These are phyloP conservation scores for Ichneumoninae sp. DNA, from an alignment of 2,888 invertebrate genomes.

Conservation along the genomic window DNA sequence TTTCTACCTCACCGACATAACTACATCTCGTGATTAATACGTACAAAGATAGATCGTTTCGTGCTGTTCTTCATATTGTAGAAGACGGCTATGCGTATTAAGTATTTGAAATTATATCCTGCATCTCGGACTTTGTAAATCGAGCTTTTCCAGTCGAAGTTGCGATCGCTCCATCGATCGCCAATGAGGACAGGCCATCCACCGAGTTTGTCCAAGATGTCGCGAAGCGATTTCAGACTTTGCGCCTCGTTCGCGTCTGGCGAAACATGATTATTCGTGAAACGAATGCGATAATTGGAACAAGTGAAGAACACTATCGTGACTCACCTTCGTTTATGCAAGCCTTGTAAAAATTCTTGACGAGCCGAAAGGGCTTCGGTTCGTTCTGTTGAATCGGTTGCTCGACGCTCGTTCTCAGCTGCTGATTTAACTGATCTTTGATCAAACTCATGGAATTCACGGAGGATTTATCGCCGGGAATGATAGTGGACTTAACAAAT, in stretches of 20 bases:
- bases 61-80: conserved; percentile 96
- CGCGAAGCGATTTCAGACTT: conserved; percentile 90
- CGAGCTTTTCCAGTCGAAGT: conserved; percentile 93
- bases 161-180: conserved; percentile 88
- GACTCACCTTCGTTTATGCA: conserved; percentile 96
- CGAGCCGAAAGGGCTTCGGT: conserved; percentile 90
- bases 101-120: conserved; percentile 95
- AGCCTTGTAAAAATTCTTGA: conserved; percentile 91
- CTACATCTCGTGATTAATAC: conserved; percentile 74
- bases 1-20: background rate
- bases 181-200: conserved; percentile 97
- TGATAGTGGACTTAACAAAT: conserved; percentile 89
- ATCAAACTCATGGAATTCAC: conserved; percentile 91
- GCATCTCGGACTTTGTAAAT: conserved; percentile 92
- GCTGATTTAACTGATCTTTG: conserved; percentile 90
- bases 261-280: background rate
- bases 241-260: conserved; percentile 92
- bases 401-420: conserved; percentile 89
- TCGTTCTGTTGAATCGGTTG: conserved; percentile 86
- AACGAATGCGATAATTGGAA: background rate
- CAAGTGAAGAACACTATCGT: background rate
- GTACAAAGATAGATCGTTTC: conserved; percentile 93
- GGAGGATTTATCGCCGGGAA: conserved; percentile 93
- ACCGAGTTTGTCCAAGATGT: conserved; percentile 91
- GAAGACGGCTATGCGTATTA: conserved; percentile 94